These are phyloP conservation scores for Drosophila nigromelanica DNA, from an alignment of 1,140 invertebrate species.

Conservation along the genomic window DNA sequence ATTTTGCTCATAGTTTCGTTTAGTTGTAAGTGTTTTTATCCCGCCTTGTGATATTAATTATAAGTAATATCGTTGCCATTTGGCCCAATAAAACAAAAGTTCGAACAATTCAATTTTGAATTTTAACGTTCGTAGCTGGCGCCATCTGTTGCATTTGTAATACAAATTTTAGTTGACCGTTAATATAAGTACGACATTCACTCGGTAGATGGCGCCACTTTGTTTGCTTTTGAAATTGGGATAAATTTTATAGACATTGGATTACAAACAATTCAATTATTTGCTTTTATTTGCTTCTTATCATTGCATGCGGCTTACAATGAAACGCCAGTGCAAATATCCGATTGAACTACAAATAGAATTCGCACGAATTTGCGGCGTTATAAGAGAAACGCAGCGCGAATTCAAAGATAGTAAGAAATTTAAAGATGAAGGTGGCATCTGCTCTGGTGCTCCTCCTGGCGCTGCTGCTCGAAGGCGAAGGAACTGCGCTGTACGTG, in stretches of 20 bases:
- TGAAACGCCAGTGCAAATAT: constrained; percentile 54
- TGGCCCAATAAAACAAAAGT: constrained; percentile 21
- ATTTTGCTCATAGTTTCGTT: constrained; percentile 52
- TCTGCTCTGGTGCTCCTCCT: constrained; percentile 29
- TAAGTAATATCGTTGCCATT: constrained; percentile 45
- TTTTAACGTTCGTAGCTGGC: constrained; percentile 5
- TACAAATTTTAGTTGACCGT: neutral
- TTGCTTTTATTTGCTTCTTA: constrained; percentile 35
- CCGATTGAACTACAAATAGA: constrained; percentile 62
- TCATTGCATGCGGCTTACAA: constrained; percentile 36
- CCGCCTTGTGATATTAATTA: constrained; percentile 50
- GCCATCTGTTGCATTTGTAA: constrained; percentile 9
- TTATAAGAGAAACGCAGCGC: constrained; percentile 42
- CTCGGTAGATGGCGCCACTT: neutral
- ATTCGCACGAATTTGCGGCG: constrained; percentile 13
- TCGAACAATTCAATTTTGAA: constrained; percentile 13
- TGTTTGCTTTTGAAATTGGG: constrained; percentile 47
- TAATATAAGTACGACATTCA: neutral
- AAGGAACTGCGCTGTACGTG: neutral
- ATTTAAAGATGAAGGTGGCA: constrained; percentile 18
- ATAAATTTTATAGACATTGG: constrained; percentile 20
- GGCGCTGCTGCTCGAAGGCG: neutral
- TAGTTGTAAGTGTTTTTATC: constrained; percentile 21
- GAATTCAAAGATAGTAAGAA: neutral
- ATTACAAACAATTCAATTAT: constrained; percentile 31